Percentiles rank a stretch among this genome's conserved stretches.
These are phyloP conservation scores for Catamblyrhynchus diadema DNA, from an alignment of 2,797 vertebrate species.

Conservation along the genomic window DNA sequence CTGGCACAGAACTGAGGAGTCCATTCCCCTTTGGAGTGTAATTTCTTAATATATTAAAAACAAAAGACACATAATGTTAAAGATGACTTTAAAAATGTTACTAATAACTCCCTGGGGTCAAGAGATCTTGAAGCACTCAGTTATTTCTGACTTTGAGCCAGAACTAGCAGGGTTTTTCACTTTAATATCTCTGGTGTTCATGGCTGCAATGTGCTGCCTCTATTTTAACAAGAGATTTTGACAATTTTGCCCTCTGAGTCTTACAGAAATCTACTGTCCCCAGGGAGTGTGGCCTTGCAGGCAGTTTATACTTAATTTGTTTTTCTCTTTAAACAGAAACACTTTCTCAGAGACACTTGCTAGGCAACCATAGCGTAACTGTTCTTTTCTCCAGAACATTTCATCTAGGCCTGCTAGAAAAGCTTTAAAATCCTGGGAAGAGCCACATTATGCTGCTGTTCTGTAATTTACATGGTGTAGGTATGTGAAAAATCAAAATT, in stretches of 20 bases:
- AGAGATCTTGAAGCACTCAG: not conserved
- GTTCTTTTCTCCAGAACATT: not conserved
- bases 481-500: slow-evolving; percentile 10
- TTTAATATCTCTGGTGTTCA: not conserved
- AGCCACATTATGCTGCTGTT: not conserved
- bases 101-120: slow-evolving; percentile 28
- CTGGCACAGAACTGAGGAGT: not conserved
- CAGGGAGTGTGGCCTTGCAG: not conserved
- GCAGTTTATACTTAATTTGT: slow-evolving; percentile 39
- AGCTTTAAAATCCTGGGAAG: not conserved
- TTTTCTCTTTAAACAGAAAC: slow-evolving; percentile 41
- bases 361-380: not conserved
- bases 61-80: slow-evolving; percentile 18
- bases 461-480: not conserved
- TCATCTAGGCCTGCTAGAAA: not conserved
- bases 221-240: slow-evolving; percentile 10
- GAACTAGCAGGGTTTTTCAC: not conserved
- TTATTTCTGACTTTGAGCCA: not conserved
- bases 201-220: not conserved
- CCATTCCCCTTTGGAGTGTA: not conserved
- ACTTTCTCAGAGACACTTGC: slow-evolving; percentile 4
- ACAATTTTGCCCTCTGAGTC: not conserved
- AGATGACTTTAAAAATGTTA: slow-evolving; percentile 7
- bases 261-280: not conserved
- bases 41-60: slow-evolving; percentile 34